Base-by-base conservation (phyloP, 2,888 invertebrate species). In the Hybos culiciformis region DNA sequence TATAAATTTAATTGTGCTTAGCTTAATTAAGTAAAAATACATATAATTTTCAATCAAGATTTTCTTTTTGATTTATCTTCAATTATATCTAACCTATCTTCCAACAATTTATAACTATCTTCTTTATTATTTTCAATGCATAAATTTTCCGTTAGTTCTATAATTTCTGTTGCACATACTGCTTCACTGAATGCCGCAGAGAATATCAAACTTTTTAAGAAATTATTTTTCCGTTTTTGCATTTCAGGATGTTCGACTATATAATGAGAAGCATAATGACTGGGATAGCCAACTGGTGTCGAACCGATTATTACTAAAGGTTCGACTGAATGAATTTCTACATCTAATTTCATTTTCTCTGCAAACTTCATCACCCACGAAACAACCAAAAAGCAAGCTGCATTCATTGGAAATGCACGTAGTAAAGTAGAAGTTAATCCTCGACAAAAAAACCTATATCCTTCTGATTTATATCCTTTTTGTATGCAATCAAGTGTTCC, bases 381-480 rank as follows among this genome's bases (percentile, higher is more conserved):
- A 42, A 92, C 90, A 1, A 86, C 86, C 24, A 85, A 76, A 62
- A 94, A 93, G 46, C 88, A 90, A 5, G 86, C 88, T 0, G 92
- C 94, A 61, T 96, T 94, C 48, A 85, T 83, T 2, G 93, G 87
- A 63, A 94, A 93, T 0, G 94, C 92, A 34, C 94, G 74, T 37
- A 90, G 57, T 32, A 90, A 65, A 2, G 91, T 84, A 1, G 90
- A 81, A 17, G 74, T 73, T 1, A 92, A 59, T 0, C 92, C 92
- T 17, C 81, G 70, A 38, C 78, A 72, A 60, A 93, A 75, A 51
- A 81, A 81, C 1, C 66, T 58, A 56, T 75, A 69, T 0, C 93
- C 93, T 51, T 87, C 85, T 2, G 66, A 53, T 23, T 63, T 64
- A 45, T 86, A 72, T 33, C 84, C 83, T 57, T 80, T 74, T 41